Evolutionary conservation across 2,113 vertebrate genomes (phyloP).

Genomic region (Mus pahari): DNA sequence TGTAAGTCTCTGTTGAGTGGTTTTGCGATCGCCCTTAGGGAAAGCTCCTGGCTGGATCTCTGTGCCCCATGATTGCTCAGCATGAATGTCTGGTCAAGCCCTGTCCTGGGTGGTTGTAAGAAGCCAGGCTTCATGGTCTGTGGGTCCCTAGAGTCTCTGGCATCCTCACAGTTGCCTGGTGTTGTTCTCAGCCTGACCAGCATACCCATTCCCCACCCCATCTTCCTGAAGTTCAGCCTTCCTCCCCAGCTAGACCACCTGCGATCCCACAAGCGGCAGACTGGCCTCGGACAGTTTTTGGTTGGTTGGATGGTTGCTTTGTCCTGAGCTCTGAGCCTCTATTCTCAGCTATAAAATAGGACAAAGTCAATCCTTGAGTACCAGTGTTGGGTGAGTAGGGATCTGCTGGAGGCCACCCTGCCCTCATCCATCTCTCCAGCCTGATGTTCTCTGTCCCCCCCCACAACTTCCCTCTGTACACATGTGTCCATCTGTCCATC

Average conservation of each 20-base stretch:
- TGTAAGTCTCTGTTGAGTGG: slow-evolving; percentile 86
- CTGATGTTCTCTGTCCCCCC: neutral
- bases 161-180: neutral
- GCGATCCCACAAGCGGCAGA: neutral
- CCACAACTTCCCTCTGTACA: neutral
- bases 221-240: neutral
- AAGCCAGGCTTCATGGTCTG: neutral
- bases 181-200: neutral
- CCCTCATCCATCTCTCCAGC: neutral
- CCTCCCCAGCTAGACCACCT: neutral
- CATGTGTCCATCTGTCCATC: neutral
- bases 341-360: neutral
- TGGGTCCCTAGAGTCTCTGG: neutral
- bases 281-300: neutral
- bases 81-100: neutral
- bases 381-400: neutral
- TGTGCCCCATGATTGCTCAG: neutral
- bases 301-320: neutral
- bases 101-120: neutral
- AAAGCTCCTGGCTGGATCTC: neutral
- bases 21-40: neutral
- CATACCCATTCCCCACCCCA: neutral
- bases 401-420: neutral
- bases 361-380: neutral
- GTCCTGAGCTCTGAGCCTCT: neutral